Evolutionary conservation across 35 echinoderm and acorn worm species (phyloP).

Genomic region (Apostichopus parvimensis): DNA sequence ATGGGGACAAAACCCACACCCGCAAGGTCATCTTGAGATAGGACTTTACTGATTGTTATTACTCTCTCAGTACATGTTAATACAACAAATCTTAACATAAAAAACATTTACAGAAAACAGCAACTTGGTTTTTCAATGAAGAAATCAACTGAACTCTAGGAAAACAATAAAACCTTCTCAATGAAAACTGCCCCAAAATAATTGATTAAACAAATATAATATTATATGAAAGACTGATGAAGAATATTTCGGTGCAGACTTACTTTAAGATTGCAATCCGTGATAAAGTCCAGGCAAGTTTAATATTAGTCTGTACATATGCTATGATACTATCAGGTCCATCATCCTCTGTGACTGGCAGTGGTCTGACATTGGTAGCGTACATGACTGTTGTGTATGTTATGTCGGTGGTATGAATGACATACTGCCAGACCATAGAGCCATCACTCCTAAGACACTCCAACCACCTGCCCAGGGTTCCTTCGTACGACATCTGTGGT

Average conservation of each 20-base stretch:
- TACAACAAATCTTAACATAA: too few relatives aligned
- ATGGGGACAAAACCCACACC: too few relatives aligned
- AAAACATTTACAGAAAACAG: too few relatives aligned
- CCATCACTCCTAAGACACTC: slow-evolving; percentile 62
- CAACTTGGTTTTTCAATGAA: too few relatives aligned
- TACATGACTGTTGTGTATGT: slow-evolving; percentile 60
- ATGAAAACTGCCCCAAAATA: too few relatives aligned
- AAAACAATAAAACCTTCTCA: too few relatives aligned
- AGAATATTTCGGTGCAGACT: background rate
- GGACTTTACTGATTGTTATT: too few relatives aligned
- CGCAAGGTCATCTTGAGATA: too few relatives aligned
- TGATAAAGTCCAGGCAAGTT: slow-evolving; percentile 73
- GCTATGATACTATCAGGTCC: slow-evolving; percentile 18
- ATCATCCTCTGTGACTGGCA: background rate
- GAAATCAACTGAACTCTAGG: too few relatives aligned
- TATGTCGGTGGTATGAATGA: slow-evolving; percentile 59
- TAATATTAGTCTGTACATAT: slow-evolving; percentile 70
- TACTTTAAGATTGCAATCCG: slow-evolving; percentile 77
- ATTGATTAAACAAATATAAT: too few relatives aligned
- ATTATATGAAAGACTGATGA: too few relatives aligned
- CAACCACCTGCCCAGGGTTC: slow-evolving; percentile 52
- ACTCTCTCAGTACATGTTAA: too few relatives aligned
- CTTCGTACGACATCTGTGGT: slow-evolving; percentile 51
- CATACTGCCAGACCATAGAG: slow-evolving; percentile 50
- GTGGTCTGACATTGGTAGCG: slow-evolving; percentile 67